A percentile compares a stretch with the other conserved stretches of the same genome.
Conservation (phyloP, 1,140 invertebrate genomes). For the Nebria ingens region DNA sequence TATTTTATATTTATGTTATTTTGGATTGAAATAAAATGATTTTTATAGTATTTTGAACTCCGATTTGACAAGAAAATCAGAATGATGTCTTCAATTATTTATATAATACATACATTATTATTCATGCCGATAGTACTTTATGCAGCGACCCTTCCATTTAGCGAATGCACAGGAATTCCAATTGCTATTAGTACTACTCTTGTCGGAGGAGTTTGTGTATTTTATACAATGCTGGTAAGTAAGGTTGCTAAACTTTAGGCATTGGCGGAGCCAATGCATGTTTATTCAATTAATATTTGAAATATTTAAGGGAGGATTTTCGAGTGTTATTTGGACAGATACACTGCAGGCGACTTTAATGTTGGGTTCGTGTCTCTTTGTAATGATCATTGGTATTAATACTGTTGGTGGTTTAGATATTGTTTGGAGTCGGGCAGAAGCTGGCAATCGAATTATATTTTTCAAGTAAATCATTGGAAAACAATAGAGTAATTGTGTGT, state of each 20-base stretch:
- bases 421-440: neutral
- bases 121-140: neutral
- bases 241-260: too few species aligned
- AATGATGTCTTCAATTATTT: neutral
- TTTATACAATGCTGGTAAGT: neutral
- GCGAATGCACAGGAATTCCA: neutral
- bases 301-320: neutral
- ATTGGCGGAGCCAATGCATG: too few species aligned
- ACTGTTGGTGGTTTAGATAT: neutral
- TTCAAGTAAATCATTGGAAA: neutral
- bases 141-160: neutral
- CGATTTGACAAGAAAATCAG: neutral
- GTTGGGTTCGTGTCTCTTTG: neutral
- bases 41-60: constrained; percentile 1
- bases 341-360: neutral
- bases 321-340: neutral
- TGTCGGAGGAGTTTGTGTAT: neutral
- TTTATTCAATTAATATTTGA: constrained; percentile 14
- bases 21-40: constrained; percentile 32
- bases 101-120: neutral
- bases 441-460: neutral
- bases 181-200: neutral
- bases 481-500: neutral
- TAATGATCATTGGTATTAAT: neutral
- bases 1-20: too few species aligned